Conservation (phyloP, 2,797 vertebrate genomes). For the Echiichthys vipera region DNA sequence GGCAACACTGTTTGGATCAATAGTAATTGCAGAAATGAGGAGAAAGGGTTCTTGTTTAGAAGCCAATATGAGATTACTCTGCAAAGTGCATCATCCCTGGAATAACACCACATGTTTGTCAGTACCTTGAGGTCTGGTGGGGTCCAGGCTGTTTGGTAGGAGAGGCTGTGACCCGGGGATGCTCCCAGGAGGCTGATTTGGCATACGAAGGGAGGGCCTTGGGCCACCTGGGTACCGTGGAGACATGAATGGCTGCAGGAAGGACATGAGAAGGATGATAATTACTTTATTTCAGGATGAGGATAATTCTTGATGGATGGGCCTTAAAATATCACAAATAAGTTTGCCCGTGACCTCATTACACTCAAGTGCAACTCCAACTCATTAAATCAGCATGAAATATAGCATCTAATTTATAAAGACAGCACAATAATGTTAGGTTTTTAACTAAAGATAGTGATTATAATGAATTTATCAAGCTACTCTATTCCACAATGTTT, state of each 20-base stretch:
- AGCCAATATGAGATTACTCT: not conserved
- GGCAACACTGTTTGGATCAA: constrained; percentile 16
- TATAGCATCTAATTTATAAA: not conserved
- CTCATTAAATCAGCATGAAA: not conserved
- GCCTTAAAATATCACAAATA: constrained; percentile 8
- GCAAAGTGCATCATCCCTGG: constrained; percentile 4
- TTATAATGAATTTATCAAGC: not conserved
- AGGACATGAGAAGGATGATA: constrained; percentile 41
- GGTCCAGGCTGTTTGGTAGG: constrained; percentile 90
- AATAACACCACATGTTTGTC: not conserved
- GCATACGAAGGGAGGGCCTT: constrained; percentile 90
- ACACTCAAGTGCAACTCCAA: not conserved
- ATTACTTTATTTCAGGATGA: constrained; percentile 12
- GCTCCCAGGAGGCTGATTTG: constrained; percentile 92
- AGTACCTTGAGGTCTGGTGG: constrained; percentile 89
- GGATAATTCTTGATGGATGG: not conserved
- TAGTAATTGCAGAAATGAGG: constrained; percentile 24
- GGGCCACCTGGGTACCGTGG: constrained; percentile 92
- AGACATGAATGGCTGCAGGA: constrained; percentile 92
- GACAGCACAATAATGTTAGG: not conserved
- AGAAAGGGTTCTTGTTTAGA: constrained; percentile 25
- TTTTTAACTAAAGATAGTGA: not conserved
- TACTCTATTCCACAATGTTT: not conserved
- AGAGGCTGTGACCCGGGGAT: constrained; percentile 91
- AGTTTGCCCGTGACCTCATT: not conserved